Conservation (phyloP, 2,113 vertebrate genomes). For the Amphilophus citrinellus region DNA sequence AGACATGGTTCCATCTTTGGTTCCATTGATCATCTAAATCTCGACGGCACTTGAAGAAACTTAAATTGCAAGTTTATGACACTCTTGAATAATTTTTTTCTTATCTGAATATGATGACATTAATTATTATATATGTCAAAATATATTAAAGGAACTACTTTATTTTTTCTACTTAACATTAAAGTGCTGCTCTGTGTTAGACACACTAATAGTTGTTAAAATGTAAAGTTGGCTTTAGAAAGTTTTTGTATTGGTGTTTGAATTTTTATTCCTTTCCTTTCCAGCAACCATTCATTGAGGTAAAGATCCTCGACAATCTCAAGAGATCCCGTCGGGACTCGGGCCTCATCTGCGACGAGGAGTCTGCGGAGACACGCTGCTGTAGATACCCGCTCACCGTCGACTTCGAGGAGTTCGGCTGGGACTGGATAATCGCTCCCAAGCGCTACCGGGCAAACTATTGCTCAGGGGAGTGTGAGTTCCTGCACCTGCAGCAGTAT, state of each 20-base stretch:
- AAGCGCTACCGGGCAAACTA: conserved; percentile 98
- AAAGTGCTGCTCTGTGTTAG: too few species aligned
- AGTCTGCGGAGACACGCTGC: conserved; percentile 92
- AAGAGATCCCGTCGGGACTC: conserved; percentile 92
- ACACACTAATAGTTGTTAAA: too few species aligned
- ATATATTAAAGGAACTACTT: too few species aligned
- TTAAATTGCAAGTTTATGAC: too few species aligned
- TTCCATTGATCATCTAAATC: too few species aligned
- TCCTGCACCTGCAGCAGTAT: conserved; percentile 96
- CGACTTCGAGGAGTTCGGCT: conserved; percentile 98
- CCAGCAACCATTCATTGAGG: conserved; percentile 97
- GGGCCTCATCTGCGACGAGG: conserved; percentile 94
- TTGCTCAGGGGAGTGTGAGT: conserved; percentile 97
- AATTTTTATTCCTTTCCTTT: conserved; percentile 22
- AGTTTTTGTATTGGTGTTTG: background rate
- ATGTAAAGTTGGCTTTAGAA: too few species aligned
- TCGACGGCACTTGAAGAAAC: too few species aligned
- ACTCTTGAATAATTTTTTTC: too few species aligned
- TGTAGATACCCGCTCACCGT: conserved; percentile 96
- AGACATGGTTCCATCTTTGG: too few species aligned
- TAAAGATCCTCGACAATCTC: conserved; percentile 92
- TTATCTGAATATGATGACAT: too few species aligned
- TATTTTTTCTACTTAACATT: too few species aligned
- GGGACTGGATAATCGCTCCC: conserved; percentile 99
- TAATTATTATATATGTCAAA: too few species aligned